phyloP scores from a whole-genome alignment of 1,140 invertebrate species.

The Drosophila watanabei region DNA sequence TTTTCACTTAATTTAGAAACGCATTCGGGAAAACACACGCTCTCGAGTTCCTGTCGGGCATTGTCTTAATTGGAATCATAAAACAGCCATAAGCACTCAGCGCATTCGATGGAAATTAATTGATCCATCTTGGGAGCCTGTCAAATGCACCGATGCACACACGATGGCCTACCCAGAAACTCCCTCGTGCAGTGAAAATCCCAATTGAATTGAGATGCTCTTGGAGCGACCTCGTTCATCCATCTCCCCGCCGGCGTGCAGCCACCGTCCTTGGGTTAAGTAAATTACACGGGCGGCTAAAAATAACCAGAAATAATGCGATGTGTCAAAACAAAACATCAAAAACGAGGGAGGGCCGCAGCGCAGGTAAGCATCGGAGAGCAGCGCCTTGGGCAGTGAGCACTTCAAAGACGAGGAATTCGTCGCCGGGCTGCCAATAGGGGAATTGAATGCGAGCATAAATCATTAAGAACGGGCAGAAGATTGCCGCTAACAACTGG shows the following conservation, averaged over 20 bases:
- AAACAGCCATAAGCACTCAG: conserved; percentile 74
- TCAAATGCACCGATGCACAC: conserved; percentile 69
- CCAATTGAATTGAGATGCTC: conserved; percentile 53
- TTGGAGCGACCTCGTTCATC: conserved; percentile 3
- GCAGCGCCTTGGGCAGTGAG: conserved; percentile 11
- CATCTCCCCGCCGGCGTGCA: background rate
- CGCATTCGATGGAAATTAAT: conserved; percentile 74
- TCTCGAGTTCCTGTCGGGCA: conserved; percentile 25
- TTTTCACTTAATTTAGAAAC: conserved; percentile 31
- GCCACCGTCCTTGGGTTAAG: conserved; percentile 43
- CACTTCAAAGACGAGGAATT: conserved; percentile 67
- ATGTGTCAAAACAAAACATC: conserved; percentile 82
- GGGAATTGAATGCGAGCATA: conserved; percentile 74
- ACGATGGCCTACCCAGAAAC: conserved; percentile 49
- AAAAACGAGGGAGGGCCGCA: conserved; percentile 51
- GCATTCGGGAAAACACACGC: conserved; percentile 18
- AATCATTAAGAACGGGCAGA: conserved; percentile 69
- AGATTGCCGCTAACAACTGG: conserved; percentile 64
- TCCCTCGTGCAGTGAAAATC: conserved; percentile 58
- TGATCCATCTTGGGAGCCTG: conserved; percentile 73
- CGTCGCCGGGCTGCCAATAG: conserved; percentile 73
- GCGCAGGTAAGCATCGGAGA: conserved; percentile 23
- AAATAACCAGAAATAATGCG: conserved; percentile 79
- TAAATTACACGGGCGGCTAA: conserved; percentile 65
- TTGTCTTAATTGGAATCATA: conserved; percentile 63